These are phyloP conservation scores for Cromileptes altivelis DNA, from an alignment of 2,113 vertebrate species.

Conservation along the genomic window DNA sequence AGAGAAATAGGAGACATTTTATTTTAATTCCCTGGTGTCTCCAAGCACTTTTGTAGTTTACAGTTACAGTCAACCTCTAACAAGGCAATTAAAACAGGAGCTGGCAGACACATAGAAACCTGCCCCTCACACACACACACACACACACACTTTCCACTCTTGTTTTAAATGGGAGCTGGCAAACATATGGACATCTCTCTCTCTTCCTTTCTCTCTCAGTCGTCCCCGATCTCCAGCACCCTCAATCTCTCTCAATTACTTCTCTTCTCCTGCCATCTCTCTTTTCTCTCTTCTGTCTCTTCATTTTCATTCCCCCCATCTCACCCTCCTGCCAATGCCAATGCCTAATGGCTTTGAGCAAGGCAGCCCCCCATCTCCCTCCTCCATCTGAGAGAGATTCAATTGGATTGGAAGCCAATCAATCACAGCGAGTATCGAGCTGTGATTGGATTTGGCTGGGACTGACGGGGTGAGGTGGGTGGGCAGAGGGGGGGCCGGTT, in stretches of 20 bases:
- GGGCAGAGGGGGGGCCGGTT: constrained; percentile 24
- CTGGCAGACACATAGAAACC: constrained; percentile 47
- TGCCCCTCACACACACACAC: constrained; percentile 10
- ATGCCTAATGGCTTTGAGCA: constrained; percentile 71
- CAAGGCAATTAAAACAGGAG: constrained; percentile 67
- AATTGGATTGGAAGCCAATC: constrained; percentile 84
- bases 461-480: constrained; percentile 64
- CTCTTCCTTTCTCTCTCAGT: constrained; percentile 17
- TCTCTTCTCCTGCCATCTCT: constrained; percentile 44
- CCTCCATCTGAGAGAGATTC: constrained; percentile 68
- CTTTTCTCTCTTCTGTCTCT: constrained; percentile 29
- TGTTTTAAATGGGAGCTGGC: constrained; percentile 35
- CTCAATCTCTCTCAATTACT: constrained; percentile 65
- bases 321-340: constrained; percentile 58
- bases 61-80: constrained; percentile 67
- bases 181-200: constrained; percentile 33
- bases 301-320: neutral
- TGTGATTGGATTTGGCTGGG: constrained; percentile 81
- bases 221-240: constrained; percentile 42
- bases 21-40: constrained; percentile 42
- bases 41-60: constrained; percentile 45
- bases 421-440: constrained; percentile 78
- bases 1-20: constrained; percentile 40
- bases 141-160: neutral
- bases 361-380: constrained; percentile 43